Conservation (phyloP, 2,113 vertebrate species). For the Alligator sinensis region DNA sequence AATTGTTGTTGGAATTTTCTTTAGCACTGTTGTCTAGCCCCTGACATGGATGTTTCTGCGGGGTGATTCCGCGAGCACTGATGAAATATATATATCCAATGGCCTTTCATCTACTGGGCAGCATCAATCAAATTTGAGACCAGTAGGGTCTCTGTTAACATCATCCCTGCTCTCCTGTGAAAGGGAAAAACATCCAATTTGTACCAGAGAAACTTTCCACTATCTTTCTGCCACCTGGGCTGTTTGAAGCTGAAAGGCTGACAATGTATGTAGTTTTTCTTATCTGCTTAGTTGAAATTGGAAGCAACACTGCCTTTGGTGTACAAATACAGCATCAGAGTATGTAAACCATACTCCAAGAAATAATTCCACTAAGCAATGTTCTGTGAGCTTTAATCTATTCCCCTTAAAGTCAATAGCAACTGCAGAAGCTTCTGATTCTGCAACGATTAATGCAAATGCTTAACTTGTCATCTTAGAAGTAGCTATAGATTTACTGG, state of each 20-base stretch:
- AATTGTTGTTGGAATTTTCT: neutral
- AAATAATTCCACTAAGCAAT: accelerated
- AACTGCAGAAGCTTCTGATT: neutral
- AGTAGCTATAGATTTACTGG: neutral
- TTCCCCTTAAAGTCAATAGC: neutral
- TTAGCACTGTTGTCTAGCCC: neutral
- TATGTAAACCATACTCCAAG: neutral
- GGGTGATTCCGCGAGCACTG: neutral
- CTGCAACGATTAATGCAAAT: neutral
- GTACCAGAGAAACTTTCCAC: neutral
- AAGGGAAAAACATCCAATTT: neutral
- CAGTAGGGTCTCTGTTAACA: no score
- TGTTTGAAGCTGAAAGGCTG: neutral
- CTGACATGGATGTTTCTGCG: neutral
- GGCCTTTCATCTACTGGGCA: neutral
- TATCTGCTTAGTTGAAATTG: neutral
- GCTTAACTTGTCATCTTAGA: neutral
- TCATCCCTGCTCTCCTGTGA: neutral
- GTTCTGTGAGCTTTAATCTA: neutral
- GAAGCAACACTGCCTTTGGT: no score
- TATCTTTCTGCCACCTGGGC: neutral
- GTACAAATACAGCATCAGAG: neutral
- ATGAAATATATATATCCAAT: neutral
- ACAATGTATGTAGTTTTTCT: neutral
- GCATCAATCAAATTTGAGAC: neutral